These are phyloP conservation scores for Oreochromis grahami DNA, from an alignment of 2,797 vertebrate species.

Conservation along the genomic window DNA sequence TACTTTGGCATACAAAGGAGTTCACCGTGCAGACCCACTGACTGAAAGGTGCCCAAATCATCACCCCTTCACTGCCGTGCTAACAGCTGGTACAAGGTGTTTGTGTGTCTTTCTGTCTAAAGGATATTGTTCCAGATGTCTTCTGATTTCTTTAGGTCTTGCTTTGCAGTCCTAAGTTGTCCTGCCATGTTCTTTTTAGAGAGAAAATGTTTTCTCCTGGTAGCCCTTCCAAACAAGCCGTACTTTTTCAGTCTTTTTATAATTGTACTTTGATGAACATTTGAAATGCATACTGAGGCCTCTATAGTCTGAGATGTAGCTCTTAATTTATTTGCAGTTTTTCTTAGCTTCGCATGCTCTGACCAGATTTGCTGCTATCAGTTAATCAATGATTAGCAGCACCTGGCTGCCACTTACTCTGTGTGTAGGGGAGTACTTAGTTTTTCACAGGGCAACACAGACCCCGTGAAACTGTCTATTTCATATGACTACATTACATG, in stretches of 20 bases:
- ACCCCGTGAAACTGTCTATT: not conserved
- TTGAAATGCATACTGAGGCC: not conserved
- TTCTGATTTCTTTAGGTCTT: not conserved
- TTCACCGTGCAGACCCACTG: not conserved
- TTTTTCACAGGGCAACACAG: not conserved
- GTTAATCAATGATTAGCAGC: not conserved
- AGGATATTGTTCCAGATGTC: not conserved
- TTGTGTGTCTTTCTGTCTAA: not conserved
- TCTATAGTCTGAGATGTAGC: not conserved
- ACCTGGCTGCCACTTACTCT: not conserved
- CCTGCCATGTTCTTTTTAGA: not conserved
- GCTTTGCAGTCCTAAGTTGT: not conserved
- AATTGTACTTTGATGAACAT: not conserved
- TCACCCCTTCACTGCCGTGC: not conserved
- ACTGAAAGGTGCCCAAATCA: not conserved
- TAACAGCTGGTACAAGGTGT: not conserved
- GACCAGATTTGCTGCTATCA: not conserved
- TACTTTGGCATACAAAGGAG: not conserved
- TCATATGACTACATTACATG: not conserved
- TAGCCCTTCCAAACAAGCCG: not conserved
- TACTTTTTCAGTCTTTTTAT: not conserved
- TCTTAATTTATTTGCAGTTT: not conserved
- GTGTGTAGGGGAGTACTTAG: not conserved
- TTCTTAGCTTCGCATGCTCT: accelerated
- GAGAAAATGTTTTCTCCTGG: not conserved